Base-by-base conservation (phyloP, 2,888 invertebrate species). In the Brachyptera putata region DNA sequence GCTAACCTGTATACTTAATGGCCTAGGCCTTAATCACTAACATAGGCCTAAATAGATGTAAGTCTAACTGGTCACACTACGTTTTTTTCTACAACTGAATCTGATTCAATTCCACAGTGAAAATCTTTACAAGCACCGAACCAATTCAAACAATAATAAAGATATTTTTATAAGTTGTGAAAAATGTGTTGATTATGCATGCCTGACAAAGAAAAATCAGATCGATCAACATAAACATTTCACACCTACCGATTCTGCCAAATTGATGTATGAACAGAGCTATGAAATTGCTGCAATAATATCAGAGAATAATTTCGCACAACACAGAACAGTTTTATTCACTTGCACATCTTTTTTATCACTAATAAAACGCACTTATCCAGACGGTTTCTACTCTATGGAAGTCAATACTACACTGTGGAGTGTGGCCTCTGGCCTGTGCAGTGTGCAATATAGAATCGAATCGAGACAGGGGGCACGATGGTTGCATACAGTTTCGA, bases 221-320 rank as follows among this genome's bases (percentile, higher is more conserved):
- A 30, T 30, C 11, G 11, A 30, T 30, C 30, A 30, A 11, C 30
- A 30, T 5, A 30, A 11, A 30, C 11, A 7, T 7, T 30, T 11
- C 30, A 30, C 11, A 30, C 53, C 9, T 53, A 53, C 53, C 53
- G 53, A 34, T 21, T 34, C 53, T 18, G 53, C 36, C 53, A 53
- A 34, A 53, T 34, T 53, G 53, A 5, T 30, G 30, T 7, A 30
- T 30, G 30, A 30, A 30, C 30, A 18, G 1, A 50, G 30, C 7
- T 16, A 50, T 18, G 50, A 26, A 7, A 13, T 13, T 48, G 5
- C n/a, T 50, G 30, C 50, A 26, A 25, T n/a, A n/a, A n/a, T 30
- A 30, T 30, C 16, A 11, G 49, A 48, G 2, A 22, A 22, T 26
- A 3, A 50, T 50, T 25, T n/a, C 30, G 30, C 30, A 30, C 30